These are phyloP conservation scores for Mesoclemmys tuberculata DNA, from an alignment of 2,113 vertebrate species.

Conservation along the genomic window DNA sequence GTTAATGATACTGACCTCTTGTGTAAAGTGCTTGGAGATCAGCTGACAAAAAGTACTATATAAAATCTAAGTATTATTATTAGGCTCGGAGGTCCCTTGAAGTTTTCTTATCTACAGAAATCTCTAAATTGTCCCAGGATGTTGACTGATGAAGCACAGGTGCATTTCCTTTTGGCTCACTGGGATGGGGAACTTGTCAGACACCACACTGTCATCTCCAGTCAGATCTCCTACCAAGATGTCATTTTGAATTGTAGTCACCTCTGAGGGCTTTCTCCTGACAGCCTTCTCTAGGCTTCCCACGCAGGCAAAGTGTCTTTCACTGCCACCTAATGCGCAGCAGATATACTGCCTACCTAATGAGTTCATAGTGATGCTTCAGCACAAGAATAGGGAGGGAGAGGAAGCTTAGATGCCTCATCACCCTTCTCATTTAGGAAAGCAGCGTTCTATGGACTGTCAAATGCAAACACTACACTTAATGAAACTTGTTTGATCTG, in stretches of 20 bases:
- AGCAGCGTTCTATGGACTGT: conserved; percentile 59
- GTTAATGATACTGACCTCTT: too few relatives aligned
- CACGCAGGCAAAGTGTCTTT: background rate
- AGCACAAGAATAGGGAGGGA: conserved; percentile 5
- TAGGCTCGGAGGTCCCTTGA: too few relatives aligned
- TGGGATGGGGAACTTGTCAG: background rate
- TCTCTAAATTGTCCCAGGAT: background rate
- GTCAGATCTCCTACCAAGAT: background rate
- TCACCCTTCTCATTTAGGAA: conserved; percentile 16
- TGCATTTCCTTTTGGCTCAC: background rate
- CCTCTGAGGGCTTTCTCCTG: fast-evolving
- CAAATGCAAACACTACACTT: conserved; percentile 36
- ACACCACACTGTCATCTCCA: background rate
- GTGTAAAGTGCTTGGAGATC: too few relatives aligned
- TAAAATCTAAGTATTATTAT: too few relatives aligned
- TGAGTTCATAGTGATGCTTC: conserved; percentile 43
- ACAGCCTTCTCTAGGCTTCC: background rate
- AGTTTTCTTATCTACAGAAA: background rate
- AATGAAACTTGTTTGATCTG: conserved; percentile 60
- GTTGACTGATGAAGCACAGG: background rate
- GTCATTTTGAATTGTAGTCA: background rate
- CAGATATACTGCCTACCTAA: conserved; percentile 42
- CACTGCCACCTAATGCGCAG: background rate
- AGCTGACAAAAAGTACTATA: too few relatives aligned
- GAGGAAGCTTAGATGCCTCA: background rate